Evolutionary conservation across 2,888 invertebrate genomes (phyloP).

Genomic region (Bugula neritina): DNA sequence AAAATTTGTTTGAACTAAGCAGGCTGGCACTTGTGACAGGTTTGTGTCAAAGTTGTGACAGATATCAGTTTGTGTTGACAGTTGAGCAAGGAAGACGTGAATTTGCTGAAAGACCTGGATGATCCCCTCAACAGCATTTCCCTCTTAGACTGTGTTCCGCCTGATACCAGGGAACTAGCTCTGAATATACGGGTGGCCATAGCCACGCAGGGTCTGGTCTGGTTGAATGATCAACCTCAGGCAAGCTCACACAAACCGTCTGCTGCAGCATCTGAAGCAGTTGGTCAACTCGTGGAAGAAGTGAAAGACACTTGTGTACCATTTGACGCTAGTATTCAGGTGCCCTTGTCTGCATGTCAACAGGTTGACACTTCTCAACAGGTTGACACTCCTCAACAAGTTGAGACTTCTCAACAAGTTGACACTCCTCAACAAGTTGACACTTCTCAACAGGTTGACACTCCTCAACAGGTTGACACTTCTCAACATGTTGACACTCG

Average conservation of each 20-base stretch:
- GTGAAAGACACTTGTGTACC: not conserved
- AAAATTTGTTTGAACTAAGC: too few relatives aligned
- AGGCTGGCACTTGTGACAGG: too few relatives aligned
- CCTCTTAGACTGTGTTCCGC: slow-evolving; percentile 11
- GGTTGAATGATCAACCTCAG: slow-evolving; percentile 30
- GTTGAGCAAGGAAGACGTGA: slow-evolving; percentile 38
- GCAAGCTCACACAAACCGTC: not conserved
- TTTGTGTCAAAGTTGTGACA: too few relatives aligned
- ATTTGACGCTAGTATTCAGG: too few relatives aligned
- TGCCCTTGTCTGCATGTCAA: not conserved
- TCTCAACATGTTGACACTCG: too few relatives aligned
- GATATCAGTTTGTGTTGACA: too few relatives aligned
- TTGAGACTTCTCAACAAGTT: too few relatives aligned
- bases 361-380: too few relatives aligned
- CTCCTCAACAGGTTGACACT: too few relatives aligned
- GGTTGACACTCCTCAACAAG: too few relatives aligned
- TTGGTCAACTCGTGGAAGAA: not conserved
- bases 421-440: too few relatives aligned
- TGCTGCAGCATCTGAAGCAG: not conserved
- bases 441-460: too few relatives aligned
- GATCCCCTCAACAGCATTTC: slow-evolving; percentile 30
- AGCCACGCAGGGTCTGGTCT: slow-evolving; percentile 48
- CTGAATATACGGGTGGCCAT: slow-evolving; percentile 47
- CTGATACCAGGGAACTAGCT: slow-evolving; percentile 45
- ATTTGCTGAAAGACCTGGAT: slow-evolving; percentile 37